A percentile compares a stretch with the other conserved stretches of the same genome.
Evolutionary conservation across 1,140 invertebrate genomes (phyloP).

Genomic region (Lucilia cuprina): DNA sequence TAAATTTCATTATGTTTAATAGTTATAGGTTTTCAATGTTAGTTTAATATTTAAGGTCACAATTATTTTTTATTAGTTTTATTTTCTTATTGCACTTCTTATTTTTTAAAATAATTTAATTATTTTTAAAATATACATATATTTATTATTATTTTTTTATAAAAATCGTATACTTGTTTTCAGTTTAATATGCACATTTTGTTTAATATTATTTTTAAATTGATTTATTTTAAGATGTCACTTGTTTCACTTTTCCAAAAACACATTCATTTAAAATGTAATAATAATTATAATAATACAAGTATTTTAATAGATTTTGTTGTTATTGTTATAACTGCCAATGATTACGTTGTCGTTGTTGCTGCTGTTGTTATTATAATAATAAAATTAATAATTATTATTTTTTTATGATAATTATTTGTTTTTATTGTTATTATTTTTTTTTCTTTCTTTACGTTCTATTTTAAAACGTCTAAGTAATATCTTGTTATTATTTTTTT

Average conservation of each 20-base stretch:
- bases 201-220: slow-evolving; percentile 7
- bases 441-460: background rate
- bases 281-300: too few species aligned
- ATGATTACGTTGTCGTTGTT: background rate
- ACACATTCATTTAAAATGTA: background rate
- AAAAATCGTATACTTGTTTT: slow-evolving; percentile 18
- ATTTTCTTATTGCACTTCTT: slow-evolving; percentile 1
- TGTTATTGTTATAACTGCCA: background rate
- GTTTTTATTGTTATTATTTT: slow-evolving; percentile 24
- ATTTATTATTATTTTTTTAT: slow-evolving; percentile 28
- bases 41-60: background rate
- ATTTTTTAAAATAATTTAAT: slow-evolving; percentile 12
- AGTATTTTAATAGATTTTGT: too few species aligned
- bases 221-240: slow-evolving; percentile 20
- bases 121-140: slow-evolving; percentile 22
- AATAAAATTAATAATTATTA: background rate
- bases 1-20: background rate
- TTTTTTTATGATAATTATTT: slow-evolving; percentile 28
- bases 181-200: slow-evolving; percentile 13
- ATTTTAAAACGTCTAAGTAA: background rate
- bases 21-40: background rate
- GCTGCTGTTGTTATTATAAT: slow-evolving; percentile 5
- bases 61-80: slow-evolving; percentile 4
- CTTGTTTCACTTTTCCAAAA: background rate
- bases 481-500: background rate